Conservation (phyloP, 1,140 invertebrate genomes). For the Diabrotica undecimpunctata region DNA sequence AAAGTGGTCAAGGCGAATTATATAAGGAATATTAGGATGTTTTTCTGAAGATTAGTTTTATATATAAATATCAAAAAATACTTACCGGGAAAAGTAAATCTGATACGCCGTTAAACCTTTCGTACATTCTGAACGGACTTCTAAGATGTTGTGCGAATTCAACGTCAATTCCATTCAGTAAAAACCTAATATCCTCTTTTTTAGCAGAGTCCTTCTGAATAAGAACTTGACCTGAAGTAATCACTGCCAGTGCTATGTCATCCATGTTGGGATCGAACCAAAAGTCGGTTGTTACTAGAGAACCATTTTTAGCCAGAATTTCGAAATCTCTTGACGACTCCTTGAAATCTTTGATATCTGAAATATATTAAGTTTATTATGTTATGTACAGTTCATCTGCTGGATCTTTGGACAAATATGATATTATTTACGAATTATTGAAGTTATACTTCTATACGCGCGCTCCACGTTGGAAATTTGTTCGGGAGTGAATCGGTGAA, state of each 20-base stretch:
- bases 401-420: too few relatives aligned
- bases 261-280: slow-evolving; percentile 26
- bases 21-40: too few relatives aligned
- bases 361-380: not conserved
- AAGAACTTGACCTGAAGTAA: slow-evolving; percentile 58
- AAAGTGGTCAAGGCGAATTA: too few relatives aligned
- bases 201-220: slow-evolving; percentile 42
- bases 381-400: too few relatives aligned
- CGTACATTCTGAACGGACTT: slow-evolving; percentile 48
- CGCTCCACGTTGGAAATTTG: too few relatives aligned
- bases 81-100: slow-evolving; percentile 57
- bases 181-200: slow-evolving; percentile 30
- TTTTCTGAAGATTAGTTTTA: too few relatives aligned
- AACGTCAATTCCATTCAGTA: slow-evolving; percentile 31
- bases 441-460: too few relatives aligned
- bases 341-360: not conserved
- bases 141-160: slow-evolving; percentile 28
- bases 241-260: slow-evolving; percentile 48
- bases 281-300: not conserved
- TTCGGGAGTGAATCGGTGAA: too few relatives aligned
- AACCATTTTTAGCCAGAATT: not conserved
- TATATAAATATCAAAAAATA: too few relatives aligned
- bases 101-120: slow-evolving; percentile 48
- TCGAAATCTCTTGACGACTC: not conserved
- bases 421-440: too few relatives aligned